A percentile compares a stretch with the other conserved stretches of the same genome.
phyloP scores from a whole-genome alignment of 1,140 invertebrate genomes.

The Zaprionus capensis region DNA sequence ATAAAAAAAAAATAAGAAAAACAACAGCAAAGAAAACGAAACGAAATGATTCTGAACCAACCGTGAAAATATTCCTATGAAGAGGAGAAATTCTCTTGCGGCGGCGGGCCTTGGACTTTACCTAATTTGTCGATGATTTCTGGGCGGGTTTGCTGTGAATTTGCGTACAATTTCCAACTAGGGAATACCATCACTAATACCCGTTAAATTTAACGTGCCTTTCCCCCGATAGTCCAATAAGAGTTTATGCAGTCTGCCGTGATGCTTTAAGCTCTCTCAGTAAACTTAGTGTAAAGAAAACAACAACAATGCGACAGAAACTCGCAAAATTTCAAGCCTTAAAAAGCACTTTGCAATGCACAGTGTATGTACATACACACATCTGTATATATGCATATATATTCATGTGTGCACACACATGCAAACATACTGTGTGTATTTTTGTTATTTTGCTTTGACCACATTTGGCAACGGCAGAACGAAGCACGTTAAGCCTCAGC shows the following conservation, averaged over 20 bases:
- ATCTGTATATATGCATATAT: slow-evolving; percentile 18
- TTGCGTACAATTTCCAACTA: slow-evolving; percentile 4
- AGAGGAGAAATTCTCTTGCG: slow-evolving; percentile 20
- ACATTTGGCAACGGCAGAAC: slow-evolving; percentile 74
- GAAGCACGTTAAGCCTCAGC: slow-evolving; percentile 56
- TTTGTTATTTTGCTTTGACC: slow-evolving; percentile 75
- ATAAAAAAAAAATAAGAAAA: slow-evolving; percentile 59
- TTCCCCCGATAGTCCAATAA: slow-evolving; percentile 14
- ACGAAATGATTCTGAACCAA: slow-evolving; percentile 15
- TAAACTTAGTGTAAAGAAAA: slow-evolving; percentile 34
- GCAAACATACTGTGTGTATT: slow-evolving; percentile 36
- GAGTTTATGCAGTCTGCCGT: slow-evolving; percentile 19
- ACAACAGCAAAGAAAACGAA: slow-evolving; percentile 18
- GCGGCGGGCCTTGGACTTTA: slow-evolving; percentile 47
- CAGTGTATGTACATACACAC: slow-evolving; percentile 23
- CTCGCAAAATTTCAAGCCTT: slow-evolving; percentile 60
- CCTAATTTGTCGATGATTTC: slow-evolving; percentile 57
- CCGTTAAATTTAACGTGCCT: not conserved
- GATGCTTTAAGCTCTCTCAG: slow-evolving; percentile 13
- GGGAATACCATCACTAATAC: not conserved
- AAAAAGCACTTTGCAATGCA: slow-evolving; percentile 75
- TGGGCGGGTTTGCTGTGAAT: slow-evolving; percentile 36
- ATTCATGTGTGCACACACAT: slow-evolving; percentile 23
- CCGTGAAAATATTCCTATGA: slow-evolving; percentile 42
- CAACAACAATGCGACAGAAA: slow-evolving; percentile 49